Evolutionary conservation across 1,140 invertebrate genomes (phyloP).

Genomic region (Formica exsecta): DNA sequence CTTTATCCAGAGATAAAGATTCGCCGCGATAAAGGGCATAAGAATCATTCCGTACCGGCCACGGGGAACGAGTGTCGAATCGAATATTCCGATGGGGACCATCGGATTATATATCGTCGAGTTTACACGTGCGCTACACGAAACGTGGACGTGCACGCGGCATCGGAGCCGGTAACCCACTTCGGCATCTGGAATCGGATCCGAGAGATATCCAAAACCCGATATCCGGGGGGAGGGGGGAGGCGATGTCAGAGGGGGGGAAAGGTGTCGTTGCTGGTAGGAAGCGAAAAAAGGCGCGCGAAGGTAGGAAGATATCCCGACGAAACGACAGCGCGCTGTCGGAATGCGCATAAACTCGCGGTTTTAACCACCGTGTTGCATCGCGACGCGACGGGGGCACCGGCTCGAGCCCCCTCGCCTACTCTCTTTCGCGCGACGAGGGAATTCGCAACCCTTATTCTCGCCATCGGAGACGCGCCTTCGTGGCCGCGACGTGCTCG

Average conservation of each 20-base stretch:
- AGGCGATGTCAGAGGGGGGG: neutral
- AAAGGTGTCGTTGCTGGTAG: slow-evolving; percentile 15
- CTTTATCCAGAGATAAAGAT: slow-evolving; percentile 52
- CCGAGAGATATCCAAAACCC: slow-evolving; percentile 76
- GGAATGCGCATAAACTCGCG: slow-evolving; percentile 78
- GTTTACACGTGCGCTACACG: slow-evolving; percentile 20
- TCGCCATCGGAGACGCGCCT: slow-evolving; percentile 1
- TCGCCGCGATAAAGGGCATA: slow-evolving; percentile 30
- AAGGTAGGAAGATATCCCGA: slow-evolving; percentile 57
- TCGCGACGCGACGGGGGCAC: slow-evolving; percentile 45
- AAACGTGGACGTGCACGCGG: slow-evolving; percentile 12
- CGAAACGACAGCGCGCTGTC: slow-evolving; percentile 63
- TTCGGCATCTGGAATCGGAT: slow-evolving; percentile 72
- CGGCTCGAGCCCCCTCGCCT: slow-evolving; percentile 3
- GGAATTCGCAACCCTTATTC: slow-evolving; percentile 57
- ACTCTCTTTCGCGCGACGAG: slow-evolving; percentile 9
- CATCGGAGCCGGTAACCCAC: slow-evolving; percentile 72
- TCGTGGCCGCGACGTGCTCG: neutral
- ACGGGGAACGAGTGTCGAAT: slow-evolving; percentile 1
- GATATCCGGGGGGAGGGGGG: slow-evolving; percentile 66
- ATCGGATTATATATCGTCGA: slow-evolving; percentile 49
- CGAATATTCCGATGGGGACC: slow-evolving; percentile 25
- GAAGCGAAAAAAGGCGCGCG: slow-evolving; percentile 44
- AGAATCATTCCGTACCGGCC: slow-evolving; percentile 18
- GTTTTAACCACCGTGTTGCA: slow-evolving; percentile 68